phyloP scores from a whole-genome alignment of 2,113 vertebrate species.

The Todiramphus saurophagus region DNA sequence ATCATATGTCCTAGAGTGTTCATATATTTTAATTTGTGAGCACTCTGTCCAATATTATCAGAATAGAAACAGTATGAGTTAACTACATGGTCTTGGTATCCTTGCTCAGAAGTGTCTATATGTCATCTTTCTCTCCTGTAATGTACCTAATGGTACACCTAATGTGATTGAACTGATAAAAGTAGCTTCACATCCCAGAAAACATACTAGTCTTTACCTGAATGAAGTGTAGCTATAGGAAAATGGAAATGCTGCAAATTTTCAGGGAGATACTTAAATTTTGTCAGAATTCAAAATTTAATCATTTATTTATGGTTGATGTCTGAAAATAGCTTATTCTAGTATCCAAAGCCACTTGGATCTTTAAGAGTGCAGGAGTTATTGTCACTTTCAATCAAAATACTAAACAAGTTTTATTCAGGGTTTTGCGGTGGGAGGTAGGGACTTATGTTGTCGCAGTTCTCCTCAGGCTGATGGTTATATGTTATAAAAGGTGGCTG shows the following conservation, averaged over 20 bases:
- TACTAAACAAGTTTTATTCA: not conserved
- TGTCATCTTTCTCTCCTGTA: not conserved
- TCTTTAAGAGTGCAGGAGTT: not conserved
- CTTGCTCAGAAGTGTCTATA: not conserved
- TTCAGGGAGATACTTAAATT: not conserved
- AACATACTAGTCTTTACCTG: not conserved
- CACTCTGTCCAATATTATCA: not conserved
- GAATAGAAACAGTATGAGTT: not conserved
- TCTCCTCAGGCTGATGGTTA: conserved; percentile 73
- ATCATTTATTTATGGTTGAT: not conserved
- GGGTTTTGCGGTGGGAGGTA: not conserved
- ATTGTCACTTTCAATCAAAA: not conserved
- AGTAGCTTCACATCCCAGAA: not conserved
- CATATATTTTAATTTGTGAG: not conserved
- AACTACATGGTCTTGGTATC: not conserved
- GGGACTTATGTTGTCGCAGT: conserved; percentile 62
- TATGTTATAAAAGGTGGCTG: conserved; percentile 63
- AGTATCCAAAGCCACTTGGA: not conserved
- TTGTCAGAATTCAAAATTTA: not conserved
- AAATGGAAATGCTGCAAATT: not conserved
- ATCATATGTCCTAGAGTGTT: not conserved
- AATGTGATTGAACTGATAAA: not conserved
- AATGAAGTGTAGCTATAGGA: not conserved
- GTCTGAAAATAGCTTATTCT: not conserved
- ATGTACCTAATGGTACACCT: not conserved